These are phyloP conservation scores for Pedetes capensis DNA, from an alignment of 2,113 vertebrate species.

Conservation along the genomic window DNA sequence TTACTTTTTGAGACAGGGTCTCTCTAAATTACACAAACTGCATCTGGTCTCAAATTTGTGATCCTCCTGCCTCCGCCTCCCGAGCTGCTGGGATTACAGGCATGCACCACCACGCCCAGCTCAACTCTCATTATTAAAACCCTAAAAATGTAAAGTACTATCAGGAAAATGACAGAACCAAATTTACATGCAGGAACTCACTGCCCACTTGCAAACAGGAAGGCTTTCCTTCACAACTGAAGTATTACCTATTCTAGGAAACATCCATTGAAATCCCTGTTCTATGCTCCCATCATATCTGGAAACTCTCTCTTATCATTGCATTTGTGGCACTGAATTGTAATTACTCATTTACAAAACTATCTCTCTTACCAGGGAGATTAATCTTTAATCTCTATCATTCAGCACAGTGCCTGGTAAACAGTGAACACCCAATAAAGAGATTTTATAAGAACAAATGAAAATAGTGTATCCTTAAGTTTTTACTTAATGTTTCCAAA, in stretches of 20 bases:
- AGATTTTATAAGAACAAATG: neutral
- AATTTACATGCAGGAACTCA: neutral
- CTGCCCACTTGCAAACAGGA: neutral
- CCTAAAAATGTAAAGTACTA: slow-evolving; percentile 7
- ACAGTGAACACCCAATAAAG: slow-evolving; percentile 17
- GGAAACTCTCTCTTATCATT: neutral
- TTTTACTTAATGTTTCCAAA: slow-evolving; percentile 48
- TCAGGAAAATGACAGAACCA: neutral
- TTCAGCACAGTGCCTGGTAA: slow-evolving; percentile 6
- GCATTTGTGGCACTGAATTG: slow-evolving; percentile 23
- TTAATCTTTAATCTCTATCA: slow-evolving; percentile 42
- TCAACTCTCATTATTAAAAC: no score
- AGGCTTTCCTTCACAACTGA: neutral
- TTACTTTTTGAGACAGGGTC: no score
- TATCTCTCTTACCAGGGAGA: neutral
- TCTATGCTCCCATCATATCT: neutral
- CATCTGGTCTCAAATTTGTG: no score
- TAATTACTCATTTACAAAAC: slow-evolving; percentile 46
- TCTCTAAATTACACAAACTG: no score
- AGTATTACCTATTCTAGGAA: slow-evolving; percentile 21
- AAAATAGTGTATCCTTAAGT: slow-evolving; percentile 10
- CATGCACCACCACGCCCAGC: no score
- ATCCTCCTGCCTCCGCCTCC: no score
- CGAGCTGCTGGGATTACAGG: no score
- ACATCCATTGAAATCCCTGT: slow-evolving; percentile 2